phyloP scores from a whole-genome alignment of 2,888 invertebrate genomes.

The Anoplius nigerrimus region DNA sequence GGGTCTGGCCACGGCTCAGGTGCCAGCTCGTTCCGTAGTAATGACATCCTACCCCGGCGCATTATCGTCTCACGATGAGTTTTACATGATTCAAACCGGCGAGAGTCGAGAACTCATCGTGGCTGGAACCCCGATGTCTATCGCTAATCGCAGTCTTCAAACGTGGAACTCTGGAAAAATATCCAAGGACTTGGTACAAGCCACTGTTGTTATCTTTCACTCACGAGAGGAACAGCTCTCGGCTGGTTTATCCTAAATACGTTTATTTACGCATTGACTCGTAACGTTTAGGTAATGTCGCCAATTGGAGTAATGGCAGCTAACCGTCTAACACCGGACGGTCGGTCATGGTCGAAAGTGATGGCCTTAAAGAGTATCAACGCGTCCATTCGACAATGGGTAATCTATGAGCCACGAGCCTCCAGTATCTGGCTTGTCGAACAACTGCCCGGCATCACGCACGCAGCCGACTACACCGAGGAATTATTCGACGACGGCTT shows the following conservation, averaged over 20 bases:
- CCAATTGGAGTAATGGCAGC: slow-evolving; percentile 89
- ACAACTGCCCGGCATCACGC: slow-evolving; percentile 83
- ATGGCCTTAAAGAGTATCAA: slow-evolving; percentile 85
- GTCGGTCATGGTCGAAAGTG: slow-evolving; percentile 84
- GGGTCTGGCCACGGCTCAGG: slow-evolving; percentile 67
- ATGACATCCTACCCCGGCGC: slow-evolving; percentile 92
- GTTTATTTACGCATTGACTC: slow-evolving; percentile 13
- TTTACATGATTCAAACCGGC: slow-evolving; percentile 80
- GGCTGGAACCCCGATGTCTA: slow-evolving; percentile 85
- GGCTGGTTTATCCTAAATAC: neutral
- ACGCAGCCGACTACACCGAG: slow-evolving; percentile 82
- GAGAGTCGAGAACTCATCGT: slow-evolving; percentile 78
- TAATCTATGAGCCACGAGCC: slow-evolving; percentile 81
- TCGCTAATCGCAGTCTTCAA: slow-evolving; percentile 16
- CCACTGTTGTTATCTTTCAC: neutral
- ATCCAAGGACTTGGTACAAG: too few relatives aligned
- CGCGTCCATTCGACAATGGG: slow-evolving; percentile 90
- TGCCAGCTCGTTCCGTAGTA: slow-evolving; percentile 82
- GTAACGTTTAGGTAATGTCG: slow-evolving; percentile 78
- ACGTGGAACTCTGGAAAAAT: slow-evolving; percentile 32
- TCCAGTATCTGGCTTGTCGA: slow-evolving; percentile 84
- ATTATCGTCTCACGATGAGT: slow-evolving; percentile 89
- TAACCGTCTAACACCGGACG: slow-evolving; percentile 85
- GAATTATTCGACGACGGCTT: slow-evolving; percentile 80
- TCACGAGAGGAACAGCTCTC: neutral